phyloP scores from a whole-genome alignment of 2,113 vertebrate genomes.

The Zingel zingel region DNA sequence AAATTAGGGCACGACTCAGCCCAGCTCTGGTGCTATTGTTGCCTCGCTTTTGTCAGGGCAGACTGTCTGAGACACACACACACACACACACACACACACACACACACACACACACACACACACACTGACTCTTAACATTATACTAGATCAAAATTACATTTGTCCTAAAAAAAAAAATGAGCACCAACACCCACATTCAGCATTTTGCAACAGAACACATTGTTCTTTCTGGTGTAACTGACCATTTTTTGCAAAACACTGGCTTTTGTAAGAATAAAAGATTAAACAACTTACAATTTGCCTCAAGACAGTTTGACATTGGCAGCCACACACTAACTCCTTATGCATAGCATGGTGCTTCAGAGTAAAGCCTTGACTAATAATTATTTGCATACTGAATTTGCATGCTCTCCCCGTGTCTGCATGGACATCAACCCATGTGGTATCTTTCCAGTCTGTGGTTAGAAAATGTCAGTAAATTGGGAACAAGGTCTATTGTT shows the following conservation, averaged over 20 bases:
- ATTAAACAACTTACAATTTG: too few relatives aligned
- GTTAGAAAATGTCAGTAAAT: too few relatives aligned
- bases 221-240: not conserved
- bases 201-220: not conserved
- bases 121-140: slow-evolving; percentile 10
- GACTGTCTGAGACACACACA: slow-evolving; percentile 25
- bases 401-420: too few relatives aligned
- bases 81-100: slow-evolving; percentile 19
- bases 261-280: not conserved
- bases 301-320: not conserved
- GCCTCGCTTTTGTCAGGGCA: slow-evolving; percentile 37
- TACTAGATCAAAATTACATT: not conserved
- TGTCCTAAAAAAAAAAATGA: not conserved
- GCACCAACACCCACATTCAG: not conserved
- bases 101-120: slow-evolving; percentile 11
- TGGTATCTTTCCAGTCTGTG: too few relatives aligned
- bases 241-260: slow-evolving; percentile 1
- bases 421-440: too few relatives aligned
- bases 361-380: not conserved
- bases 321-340: not conserved
- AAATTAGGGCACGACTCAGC: slow-evolving; percentile 74
- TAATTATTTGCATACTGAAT: too few relatives aligned
- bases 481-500: not conserved
- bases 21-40: slow-evolving; percentile 63
- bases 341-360: not conserved